These are phyloP conservation scores for Diplogasteroides magnus DNA, from an alignment of 1,140 invertebrate species.

Conservation along the genomic window DNA sequence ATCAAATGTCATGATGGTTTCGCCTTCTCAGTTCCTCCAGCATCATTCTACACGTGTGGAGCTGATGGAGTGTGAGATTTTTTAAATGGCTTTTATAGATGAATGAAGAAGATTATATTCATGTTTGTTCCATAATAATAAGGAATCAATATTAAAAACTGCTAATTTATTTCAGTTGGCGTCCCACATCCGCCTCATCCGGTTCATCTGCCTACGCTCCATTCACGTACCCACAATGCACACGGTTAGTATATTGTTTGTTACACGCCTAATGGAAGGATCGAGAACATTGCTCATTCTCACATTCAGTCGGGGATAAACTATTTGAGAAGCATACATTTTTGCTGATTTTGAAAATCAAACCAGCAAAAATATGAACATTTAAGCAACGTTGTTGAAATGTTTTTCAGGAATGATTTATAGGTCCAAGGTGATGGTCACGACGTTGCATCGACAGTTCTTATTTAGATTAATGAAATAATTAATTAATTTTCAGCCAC, in stretches of 20 bases:
- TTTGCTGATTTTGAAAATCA: too few relatives aligned
- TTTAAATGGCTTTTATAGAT: neutral
- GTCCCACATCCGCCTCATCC: conserved; percentile 44
- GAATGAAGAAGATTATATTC: neutral
- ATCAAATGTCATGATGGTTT: conserved; percentile 78
- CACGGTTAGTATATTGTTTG: conserved; percentile 39
- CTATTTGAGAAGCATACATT: too few relatives aligned
- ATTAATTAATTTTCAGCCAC: conserved; percentile 26
- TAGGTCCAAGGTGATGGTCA: too few relatives aligned
- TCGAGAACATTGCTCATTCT: neutral
- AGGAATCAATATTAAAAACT: neutral
- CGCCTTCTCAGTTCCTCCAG: conserved; percentile 80
- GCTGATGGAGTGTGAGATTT: conserved; percentile 78
- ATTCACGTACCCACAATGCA: conserved; percentile 54
- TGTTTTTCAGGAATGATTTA: too few relatives aligned
- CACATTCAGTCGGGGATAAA: neutral
- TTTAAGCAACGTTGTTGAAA: too few relatives aligned
- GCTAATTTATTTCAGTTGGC: neutral
- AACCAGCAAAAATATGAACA: too few relatives aligned
- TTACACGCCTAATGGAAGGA: too few relatives aligned
- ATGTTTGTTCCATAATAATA: neutral
- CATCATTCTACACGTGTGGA: conserved; percentile 90
- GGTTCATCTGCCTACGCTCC: neutral
- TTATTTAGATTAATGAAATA: too few relatives aligned
- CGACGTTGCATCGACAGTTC: too few relatives aligned